Evolutionary conservation across 2,113 vertebrate genomes (phyloP), one percentile per base, ranked within the genome.

Genomic region (Cariama cristata): DNA sequence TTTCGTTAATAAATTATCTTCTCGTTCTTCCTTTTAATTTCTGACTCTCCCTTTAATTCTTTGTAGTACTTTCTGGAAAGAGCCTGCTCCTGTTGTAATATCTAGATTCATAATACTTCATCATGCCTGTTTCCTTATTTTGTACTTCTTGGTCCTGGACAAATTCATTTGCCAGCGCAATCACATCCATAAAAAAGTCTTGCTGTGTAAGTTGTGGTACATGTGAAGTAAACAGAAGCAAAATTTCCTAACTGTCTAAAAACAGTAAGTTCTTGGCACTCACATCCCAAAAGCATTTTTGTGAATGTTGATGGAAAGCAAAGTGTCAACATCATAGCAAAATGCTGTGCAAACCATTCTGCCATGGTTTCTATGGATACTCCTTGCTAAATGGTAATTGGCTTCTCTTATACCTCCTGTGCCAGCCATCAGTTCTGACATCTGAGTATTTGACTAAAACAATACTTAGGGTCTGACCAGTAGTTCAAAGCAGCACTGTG

Each of bases 201-300:
- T 83, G 90, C 89, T 92, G 33, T 79, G n/a, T 92, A 91, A 73
- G 58, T 73, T 90, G 88, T 72, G 30, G 59, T 85, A 74, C 38
- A 47, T 47, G 55, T 62, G 68, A 91, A 94, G 50, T 81, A 91
- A 94, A 94, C 68, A 76, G 80, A 94, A 94, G 91, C 72, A 88
- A 80, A 71, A 89, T 52, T 92, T 94, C 89, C 47, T 27, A 47
- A 38, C 60, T 73, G 12, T 69, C 75, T 90, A 62, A 86, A 86
- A 73, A 0, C 82, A 93, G 21, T 93, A 84, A 60, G 86, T 86
- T 93, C 86, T 97, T 98, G 96, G 95, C 97, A 95, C 64, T 69
- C 30, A 3, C 24, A 79, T 81, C 50, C 56, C 50, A 24, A 81
- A 92, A 62, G 42, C 49, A 17, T 94, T 93, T 96, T 90, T 97